Conservation (phyloP, 2,888 invertebrate genomes). For the Volucella inflata region DNA sequence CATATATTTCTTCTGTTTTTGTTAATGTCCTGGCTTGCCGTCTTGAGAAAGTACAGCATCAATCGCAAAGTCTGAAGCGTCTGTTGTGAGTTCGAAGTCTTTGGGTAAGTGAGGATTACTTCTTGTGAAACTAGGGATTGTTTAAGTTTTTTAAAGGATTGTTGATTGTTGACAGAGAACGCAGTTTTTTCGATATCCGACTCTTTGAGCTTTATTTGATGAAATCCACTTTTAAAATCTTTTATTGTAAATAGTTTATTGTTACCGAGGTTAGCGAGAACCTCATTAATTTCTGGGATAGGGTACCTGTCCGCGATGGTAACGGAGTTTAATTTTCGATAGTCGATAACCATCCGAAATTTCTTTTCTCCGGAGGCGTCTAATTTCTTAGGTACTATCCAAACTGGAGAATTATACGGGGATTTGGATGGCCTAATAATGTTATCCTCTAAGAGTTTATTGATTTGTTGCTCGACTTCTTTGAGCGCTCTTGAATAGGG, state of each 20-base stretch:
- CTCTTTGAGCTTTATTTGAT: constrained; percentile 23
- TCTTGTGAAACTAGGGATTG: too few species aligned
- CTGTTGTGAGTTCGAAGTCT: too few species aligned
- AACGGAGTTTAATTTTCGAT: constrained; percentile 42
- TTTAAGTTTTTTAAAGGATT: too few species aligned
- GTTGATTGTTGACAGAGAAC: constrained; percentile 23
- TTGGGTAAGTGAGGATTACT: too few species aligned
- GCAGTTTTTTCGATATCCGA: constrained; percentile 41
- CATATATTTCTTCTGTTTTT: too few species aligned
- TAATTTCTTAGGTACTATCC: constrained; percentile 38
- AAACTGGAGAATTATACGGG: constrained; percentile 37
- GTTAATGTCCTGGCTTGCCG: too few species aligned
- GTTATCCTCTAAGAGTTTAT: constrained; percentile 6
- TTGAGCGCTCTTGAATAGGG: constrained; percentile 41
- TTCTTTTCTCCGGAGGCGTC: constrained; percentile 32
- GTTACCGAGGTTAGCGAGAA: constrained; percentile 41
- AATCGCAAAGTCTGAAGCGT: too few species aligned
- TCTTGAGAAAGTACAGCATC: too few species aligned
- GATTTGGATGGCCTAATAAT: constrained; percentile 44
- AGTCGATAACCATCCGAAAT: constrained; percentile 58
- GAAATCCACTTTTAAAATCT: constrained; percentile 51
- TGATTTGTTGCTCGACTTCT: constrained; percentile 50
- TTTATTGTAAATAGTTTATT: constrained; percentile 26
- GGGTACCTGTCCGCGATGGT: constrained; percentile 56
- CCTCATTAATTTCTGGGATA: constrained; percentile 52